A percentile compares a stretch with the other conserved stretches of the same genome.
phyloP scores from a whole-genome alignment of 2,888 invertebrate species.

The Imbricaverruca yamaguchii region DNA sequence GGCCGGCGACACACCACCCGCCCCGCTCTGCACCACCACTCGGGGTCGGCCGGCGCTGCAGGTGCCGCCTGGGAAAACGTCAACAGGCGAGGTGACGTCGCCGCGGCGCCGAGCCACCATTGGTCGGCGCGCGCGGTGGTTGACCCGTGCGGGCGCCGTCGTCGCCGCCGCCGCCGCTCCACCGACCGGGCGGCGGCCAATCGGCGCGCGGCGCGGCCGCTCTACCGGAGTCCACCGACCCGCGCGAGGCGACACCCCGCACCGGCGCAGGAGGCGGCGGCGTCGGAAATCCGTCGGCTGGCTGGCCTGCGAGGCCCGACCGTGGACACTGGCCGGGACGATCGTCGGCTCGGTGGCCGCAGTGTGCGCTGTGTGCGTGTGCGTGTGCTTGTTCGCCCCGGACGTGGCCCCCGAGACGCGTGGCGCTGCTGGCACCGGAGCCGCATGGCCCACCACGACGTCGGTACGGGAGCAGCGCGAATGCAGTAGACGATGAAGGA shows the following conservation, averaged over 20 bases:
- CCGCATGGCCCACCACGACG: too few species aligned
- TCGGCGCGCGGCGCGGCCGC: background rate
- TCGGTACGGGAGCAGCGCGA: too few species aligned
- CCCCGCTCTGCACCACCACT: background rate
- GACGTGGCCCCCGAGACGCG: too few species aligned
- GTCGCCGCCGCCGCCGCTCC: background rate
- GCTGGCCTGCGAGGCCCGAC: background rate
- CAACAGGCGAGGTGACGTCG: slow-evolving; percentile 16
- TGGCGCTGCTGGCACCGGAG: too few species aligned
- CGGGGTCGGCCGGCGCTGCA: background rate
- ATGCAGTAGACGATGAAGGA: background rate
- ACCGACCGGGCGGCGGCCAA: slow-evolving; percentile 14
- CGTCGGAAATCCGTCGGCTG: background rate
- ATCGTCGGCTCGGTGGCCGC: background rate
- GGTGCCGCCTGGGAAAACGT: background rate
- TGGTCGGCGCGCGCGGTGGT: slow-evolving; percentile 9
- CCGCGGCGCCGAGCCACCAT: background rate
- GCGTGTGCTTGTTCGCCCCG: background rate
- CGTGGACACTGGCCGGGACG: background rate
- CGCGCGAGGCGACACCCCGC: background rate
- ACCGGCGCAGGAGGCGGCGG: too few species aligned
- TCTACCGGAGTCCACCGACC: background rate
- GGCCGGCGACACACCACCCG: background rate
- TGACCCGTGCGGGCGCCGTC: background rate
- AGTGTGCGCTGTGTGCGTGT: background rate